phyloP scores from a whole-genome alignment of 2,888 invertebrate species.

The Amphipoea oculea region DNA sequence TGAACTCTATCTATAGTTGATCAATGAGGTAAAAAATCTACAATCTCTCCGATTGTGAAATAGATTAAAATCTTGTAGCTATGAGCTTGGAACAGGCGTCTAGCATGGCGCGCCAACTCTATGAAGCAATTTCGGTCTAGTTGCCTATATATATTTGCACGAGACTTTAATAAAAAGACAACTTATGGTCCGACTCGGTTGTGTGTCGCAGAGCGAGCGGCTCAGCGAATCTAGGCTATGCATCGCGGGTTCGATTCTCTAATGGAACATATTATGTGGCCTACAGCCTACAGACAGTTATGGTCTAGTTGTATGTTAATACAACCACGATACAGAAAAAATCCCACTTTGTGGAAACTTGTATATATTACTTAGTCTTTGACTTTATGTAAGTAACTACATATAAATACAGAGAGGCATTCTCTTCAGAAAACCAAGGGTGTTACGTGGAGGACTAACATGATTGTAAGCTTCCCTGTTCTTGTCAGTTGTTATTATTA shows the following conservation, averaged over 20 bases:
- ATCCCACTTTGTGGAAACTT: not conserved
- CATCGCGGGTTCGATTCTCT: conserved; percentile 5
- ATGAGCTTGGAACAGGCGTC: not conserved
- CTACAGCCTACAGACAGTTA: not conserved
- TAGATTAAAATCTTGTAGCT: conserved; percentile 1
- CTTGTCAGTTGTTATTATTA: conserved; percentile 80
- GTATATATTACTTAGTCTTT: not conserved
- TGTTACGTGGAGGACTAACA: not conserved
- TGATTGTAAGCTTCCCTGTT: not conserved
- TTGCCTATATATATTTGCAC: not conserved
- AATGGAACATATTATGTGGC: not conserved
- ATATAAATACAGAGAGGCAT: not conserved
- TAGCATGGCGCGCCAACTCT: no score
- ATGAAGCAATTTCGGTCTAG: no score
- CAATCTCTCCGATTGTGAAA: not conserved
- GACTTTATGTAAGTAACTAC: no score
- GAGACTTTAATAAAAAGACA: not conserved
- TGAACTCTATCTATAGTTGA: not conserved
- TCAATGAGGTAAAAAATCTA: conserved; percentile 1
- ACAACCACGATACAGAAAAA: not conserved
- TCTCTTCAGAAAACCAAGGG: not conserved
- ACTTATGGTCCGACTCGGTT: not conserved
- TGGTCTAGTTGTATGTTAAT: not conserved
- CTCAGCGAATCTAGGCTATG: not conserved
- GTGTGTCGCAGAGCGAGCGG: not conserved